These are phyloP conservation scores for Leptatherina wallacei DNA, from an alignment of 2,797 vertebrate genomes.

Conservation along the genomic window DNA sequence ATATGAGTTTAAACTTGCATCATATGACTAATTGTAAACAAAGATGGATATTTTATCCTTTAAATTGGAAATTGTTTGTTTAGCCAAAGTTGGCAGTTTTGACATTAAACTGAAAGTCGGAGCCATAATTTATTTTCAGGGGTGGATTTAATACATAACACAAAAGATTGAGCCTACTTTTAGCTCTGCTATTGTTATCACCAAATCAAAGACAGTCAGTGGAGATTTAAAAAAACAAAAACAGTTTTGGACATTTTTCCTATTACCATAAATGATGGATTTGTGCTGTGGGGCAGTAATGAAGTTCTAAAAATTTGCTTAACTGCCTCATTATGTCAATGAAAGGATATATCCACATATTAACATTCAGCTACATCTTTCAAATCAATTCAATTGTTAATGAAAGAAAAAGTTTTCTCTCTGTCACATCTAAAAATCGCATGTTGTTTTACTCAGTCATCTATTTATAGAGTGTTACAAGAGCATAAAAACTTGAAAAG, in stretches of 20 bases:
- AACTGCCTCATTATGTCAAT: not conserved
- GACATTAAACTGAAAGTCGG: not conserved
- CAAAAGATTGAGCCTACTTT: not conserved
- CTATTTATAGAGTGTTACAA: slow-evolving; percentile 69
- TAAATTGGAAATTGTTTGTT: not conserved
- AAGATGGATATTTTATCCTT: not conserved
- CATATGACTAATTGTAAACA: not conserved
- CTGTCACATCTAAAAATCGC: slow-evolving; percentile 19
- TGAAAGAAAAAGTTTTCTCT: not conserved
- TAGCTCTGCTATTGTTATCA: not conserved
- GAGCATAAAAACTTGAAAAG: slow-evolving; percentile 75
- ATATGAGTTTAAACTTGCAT: not conserved
- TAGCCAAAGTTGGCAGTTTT: not conserved
- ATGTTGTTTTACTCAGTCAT: slow-evolving; percentile 53
- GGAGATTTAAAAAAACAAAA: not conserved
- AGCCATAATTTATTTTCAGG: not conserved
- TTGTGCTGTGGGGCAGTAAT: not conserved
- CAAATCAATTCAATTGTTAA: not conserved
- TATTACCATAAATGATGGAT: not conserved
- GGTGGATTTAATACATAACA: not conserved
- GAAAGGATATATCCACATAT: not conserved
- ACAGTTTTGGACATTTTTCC: not conserved
- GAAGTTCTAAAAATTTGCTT: not conserved
- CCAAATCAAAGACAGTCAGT: not conserved
- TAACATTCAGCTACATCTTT: not conserved